Base-by-base conservation (phyloP, 2,113 vertebrate species). In the Podiceps cristatus region DNA sequence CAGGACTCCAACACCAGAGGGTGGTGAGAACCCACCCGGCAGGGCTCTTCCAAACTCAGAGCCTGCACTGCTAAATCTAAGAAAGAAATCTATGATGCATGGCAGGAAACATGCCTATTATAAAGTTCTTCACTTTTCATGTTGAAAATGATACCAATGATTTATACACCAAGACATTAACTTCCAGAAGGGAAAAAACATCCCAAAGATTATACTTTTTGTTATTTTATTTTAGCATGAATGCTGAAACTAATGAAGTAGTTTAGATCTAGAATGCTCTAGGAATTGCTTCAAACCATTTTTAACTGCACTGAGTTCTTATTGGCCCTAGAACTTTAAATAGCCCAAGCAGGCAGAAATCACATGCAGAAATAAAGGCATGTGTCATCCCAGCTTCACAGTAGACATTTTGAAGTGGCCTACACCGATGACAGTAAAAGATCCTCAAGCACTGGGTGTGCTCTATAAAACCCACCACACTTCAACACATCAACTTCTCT, bases 281-380 rank as follows among this genome's bases (percentile, higher is more conserved):
- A 49, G 66, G 60, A 93, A 77, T 79, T 13, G 28, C 63, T 93
- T 78, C 69, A 63, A 77, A 82, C 55, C 42, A 71, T 89, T 95
- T 88, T 81, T 92, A 94, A 93, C 85, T 88, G 81, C 35, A 53
- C 74, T 74, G 64, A 73, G 27, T 63, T 93, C 78, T 88, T 93
- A 87, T 94, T 78, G 88, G 85, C 71, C 90, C 81, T 47, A 68
- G 85, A 95, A 90, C 67, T 87, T 88, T 76, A 95, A 94, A 96
- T 74, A 96, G 80, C 88, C 80, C 63, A 53, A 66, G 86, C 63
- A 96, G 66, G 86, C 78, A 96, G 85, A 72, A 84, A 53, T 40
- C 73, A 91, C 66, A 84, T 1, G 11, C 77, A 79, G 81, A 95
- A 94, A 93, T 84, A 69, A 89, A 75, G 55, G 35, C 49, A 53